Conservation (phyloP, 1,140 invertebrate genomes). For the Drosophila arizonae region DNA sequence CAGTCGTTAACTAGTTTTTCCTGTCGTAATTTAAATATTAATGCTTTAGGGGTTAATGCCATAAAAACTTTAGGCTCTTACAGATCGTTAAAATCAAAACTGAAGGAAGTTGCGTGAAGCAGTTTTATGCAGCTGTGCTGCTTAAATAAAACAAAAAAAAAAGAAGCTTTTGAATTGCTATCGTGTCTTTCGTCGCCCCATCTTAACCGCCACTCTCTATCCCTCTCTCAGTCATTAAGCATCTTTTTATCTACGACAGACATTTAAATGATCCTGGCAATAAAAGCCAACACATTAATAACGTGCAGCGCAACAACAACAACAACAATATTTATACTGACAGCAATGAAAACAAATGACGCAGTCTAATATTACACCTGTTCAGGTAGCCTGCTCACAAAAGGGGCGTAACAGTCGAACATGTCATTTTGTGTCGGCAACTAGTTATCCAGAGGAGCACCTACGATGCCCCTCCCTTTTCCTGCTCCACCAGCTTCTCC, state of each 20-base stretch:
- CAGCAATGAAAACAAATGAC: conserved; percentile 64
- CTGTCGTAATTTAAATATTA: conserved; percentile 18
- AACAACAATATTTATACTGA: conserved; percentile 11
- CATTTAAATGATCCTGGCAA: conserved; percentile 66
- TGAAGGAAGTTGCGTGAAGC: conserved; percentile 43
- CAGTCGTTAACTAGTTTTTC: conserved; percentile 5
- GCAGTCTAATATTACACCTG: conserved; percentile 73
- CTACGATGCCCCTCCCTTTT: too few relatives aligned
- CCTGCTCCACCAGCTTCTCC: background rate
- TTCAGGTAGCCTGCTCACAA: conserved; percentile 17
- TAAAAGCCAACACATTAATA: conserved; percentile 42
- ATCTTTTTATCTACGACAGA: conserved; percentile 55
- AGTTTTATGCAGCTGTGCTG: conserved; percentile 51
- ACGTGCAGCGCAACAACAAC: conserved; percentile 31
- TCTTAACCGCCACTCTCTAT: background rate
- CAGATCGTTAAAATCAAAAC: conserved; percentile 50
- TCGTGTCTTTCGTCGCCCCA: background rate
- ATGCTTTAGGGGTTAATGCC: conserved; percentile 9
- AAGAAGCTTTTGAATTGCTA: conserved; percentile 49
- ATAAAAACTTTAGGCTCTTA: conserved; percentile 10
- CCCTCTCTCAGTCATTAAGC: conserved; percentile 55
- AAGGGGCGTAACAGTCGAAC: conserved; percentile 5
- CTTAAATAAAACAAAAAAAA: conserved; percentile 20
- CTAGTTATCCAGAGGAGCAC: background rate
- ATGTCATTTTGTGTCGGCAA: conserved; percentile 4